Evolutionary conservation across 1,140 invertebrate genomes (phyloP), one percentile per base, ranked within the genome.

Genomic region (Neodiprion lecontei): DNA sequence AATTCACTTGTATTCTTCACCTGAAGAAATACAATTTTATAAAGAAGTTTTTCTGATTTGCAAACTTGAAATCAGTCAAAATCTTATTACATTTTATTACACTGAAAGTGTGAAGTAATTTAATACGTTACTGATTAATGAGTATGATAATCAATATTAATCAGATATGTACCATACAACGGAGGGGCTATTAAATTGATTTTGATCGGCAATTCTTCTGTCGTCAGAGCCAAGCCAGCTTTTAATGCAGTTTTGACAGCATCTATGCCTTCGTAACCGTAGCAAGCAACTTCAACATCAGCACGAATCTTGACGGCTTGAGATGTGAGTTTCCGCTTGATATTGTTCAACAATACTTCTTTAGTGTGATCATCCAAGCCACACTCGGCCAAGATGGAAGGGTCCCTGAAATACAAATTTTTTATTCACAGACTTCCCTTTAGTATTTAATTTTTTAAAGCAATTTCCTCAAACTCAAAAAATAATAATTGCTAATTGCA

Each of bases 101-200:
- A 40, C 28, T 40, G 28, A 2, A 2, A 40, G 28, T 40, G 28
- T 40, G 5, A 40, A 40, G 5, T 40, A 5, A 40, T 40, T 40
- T 40, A 40, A 40, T 40, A 40, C 0, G 28, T 40, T 40, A 40
- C 28, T 40, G 28, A 5, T 40, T 40, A 40, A 40, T 5, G 28
- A 40, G 1, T 5, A 40, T 40, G 5, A 40, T 40, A 40, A 40
- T 21, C 68, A 69, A 75, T 14, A 68, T 17, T 49, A 49, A 65
- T 72, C 11, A 75, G 69, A 71, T 74, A 79, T 78, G 86, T 90
- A 95, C 94, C 94, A 91, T 99, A 99, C 77, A 98, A 89, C 65
- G 99, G 99, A 67, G 99, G 98, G 53, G 99, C 98, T 86, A 99
- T 99, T 70, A 99, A 89, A 90, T 99, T 99, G 80, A 99, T 99